Evolutionary conservation across 2,888 invertebrate species (phyloP).

Genomic region (Pammene fasciana): DNA sequence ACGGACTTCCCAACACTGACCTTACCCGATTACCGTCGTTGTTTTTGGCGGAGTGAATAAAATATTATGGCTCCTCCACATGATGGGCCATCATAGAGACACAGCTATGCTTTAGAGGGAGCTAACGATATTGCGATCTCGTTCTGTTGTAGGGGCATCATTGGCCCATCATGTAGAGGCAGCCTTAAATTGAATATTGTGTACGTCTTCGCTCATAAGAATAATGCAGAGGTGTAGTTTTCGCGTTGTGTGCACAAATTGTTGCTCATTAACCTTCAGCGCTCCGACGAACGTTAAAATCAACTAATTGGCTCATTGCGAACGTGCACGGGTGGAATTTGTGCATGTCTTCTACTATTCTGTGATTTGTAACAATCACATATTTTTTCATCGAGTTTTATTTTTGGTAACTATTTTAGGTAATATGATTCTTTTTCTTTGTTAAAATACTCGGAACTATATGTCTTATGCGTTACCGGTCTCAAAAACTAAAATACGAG

Average conservation of each 20-base stretch:
- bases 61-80: too few relatives aligned
- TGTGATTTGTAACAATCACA: background rate
- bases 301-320: slow-evolving; percentile 48
- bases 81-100: too few relatives aligned
- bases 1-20: background rate
- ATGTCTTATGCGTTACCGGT: too few relatives aligned
- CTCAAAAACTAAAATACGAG: too few relatives aligned
- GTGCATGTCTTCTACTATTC: background rate
- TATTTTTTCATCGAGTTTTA: too few relatives aligned
- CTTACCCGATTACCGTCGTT: background rate
- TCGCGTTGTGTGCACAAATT: slow-evolving; percentile 35
- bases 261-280: slow-evolving; percentile 60
- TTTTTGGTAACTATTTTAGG: too few relatives aligned
- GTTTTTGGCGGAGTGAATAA: background rate
- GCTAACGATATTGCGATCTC: too few relatives aligned
- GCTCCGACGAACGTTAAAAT: slow-evolving; percentile 56
- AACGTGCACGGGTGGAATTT: slow-evolving; percentile 8
- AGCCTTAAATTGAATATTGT: slow-evolving; percentile 2
- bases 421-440: too few relatives aligned
- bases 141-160: too few relatives aligned
- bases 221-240: slow-evolving; percentile 23
- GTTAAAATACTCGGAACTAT: too few relatives aligned
- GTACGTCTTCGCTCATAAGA: slow-evolving; percentile 14
- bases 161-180: too few relatives aligned
- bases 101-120: too few relatives aligned